Evolutionary conservation across 2,888 invertebrate species (phyloP).

Genomic region (Leucophenga maculata): DNA sequence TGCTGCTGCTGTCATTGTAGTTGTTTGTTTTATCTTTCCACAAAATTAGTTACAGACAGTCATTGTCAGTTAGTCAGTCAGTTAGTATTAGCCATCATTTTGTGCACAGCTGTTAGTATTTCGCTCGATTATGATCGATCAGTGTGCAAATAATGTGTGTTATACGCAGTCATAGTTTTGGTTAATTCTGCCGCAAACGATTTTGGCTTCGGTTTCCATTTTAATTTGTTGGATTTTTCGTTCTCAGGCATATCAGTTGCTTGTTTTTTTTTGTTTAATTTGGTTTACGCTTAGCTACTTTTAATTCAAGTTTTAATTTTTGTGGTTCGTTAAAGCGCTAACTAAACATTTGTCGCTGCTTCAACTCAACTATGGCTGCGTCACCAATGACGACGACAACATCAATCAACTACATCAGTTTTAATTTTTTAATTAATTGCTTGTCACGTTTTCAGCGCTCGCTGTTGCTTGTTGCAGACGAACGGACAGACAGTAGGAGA

Average conservation of each 20-base stretch:
- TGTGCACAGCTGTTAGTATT: no score
- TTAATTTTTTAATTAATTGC: conserved; percentile 64
- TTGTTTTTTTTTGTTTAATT: no score
- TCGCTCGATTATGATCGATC: conserved; percentile 12
- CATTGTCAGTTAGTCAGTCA: neutral
- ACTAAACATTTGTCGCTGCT: no score
- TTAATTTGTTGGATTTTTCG: no score
- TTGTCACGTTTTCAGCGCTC: conserved; percentile 50
- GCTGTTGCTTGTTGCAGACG: neutral
- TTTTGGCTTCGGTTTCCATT: no score
- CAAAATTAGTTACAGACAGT: conserved; percentile 18
- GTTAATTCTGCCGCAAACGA: neutral
- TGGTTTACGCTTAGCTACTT: no score
- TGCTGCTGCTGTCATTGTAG: neutral
- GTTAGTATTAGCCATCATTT: no score
- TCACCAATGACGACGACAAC: neutral
- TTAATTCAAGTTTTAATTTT: no score
- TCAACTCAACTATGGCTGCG: no score
- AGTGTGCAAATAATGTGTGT: conserved; percentile 10
- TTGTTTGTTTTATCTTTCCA: conserved; percentile 18
- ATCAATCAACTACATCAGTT: conserved; percentile 21
- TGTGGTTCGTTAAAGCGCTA: no score
- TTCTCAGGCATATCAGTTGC: no score
- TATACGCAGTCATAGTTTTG: neutral
- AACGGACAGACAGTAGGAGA: no score